phyloP scores from a whole-genome alignment of 2,888 invertebrate genomes.

The Harpalus rubripes region DNA sequence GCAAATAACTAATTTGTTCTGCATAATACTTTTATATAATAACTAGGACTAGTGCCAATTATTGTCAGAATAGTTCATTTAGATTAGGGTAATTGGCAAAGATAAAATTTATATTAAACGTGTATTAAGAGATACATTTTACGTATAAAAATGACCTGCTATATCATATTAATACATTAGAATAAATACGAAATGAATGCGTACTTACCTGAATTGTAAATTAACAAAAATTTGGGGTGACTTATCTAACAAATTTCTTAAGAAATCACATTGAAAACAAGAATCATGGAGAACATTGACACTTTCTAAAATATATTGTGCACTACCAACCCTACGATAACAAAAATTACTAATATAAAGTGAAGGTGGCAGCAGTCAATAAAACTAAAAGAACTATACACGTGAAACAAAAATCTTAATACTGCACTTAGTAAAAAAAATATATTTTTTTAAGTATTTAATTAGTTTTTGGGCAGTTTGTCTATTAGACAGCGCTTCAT shows the following conservation, averaged over 20 bases:
- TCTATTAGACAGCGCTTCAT: no score
- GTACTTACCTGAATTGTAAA: background rate
- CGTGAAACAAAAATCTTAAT: background rate
- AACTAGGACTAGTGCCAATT: no score
- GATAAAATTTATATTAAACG: no score
- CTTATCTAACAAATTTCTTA: background rate
- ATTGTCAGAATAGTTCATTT: no score
- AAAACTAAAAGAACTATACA: background rate
- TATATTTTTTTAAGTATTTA: no score
- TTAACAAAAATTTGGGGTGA: background rate
- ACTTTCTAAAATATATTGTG: background rate
- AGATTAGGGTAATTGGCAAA: no score
- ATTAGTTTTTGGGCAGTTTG: no score
- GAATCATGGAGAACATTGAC: background rate
- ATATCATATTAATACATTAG: background rate
- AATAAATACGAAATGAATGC: background rate
- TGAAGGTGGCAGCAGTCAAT: background rate
- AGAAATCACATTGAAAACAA: background rate
- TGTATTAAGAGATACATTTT: no score
- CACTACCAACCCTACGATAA: background rate
- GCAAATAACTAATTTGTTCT: no score
- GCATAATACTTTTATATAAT: no score
- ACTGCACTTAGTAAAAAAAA: background rate
- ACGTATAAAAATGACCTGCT: no score
- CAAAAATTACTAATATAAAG: background rate